phyloP scores from a whole-genome alignment of 2,797 vertebrate genomes.

The Muscicapa comitata region DNA sequence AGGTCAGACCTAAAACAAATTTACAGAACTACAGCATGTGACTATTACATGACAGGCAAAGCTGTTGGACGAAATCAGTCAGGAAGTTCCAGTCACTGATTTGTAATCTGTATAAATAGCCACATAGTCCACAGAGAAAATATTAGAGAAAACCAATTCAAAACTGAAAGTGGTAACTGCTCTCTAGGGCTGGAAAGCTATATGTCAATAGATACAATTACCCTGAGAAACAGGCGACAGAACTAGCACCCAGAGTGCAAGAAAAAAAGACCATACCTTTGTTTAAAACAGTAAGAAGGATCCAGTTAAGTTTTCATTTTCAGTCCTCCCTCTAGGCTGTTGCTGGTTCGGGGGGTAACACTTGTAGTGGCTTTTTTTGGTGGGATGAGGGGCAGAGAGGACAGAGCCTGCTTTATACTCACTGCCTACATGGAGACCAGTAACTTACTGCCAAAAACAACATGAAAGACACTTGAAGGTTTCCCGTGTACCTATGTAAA shows the following conservation, averaged over 20 bases:
- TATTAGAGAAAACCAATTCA: background rate
- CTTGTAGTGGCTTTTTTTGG: background rate
- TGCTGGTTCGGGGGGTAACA: rapidly evolving
- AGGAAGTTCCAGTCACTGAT: background rate
- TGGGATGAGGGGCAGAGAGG: rapidly evolving
- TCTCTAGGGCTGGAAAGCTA: background rate
- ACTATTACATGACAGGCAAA: background rate
- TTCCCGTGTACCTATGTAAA: background rate
- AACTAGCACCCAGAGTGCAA: background rate
- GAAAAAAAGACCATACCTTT: background rate
- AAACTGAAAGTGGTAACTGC: background rate
- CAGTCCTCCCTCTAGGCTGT: background rate
- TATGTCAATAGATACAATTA: background rate
- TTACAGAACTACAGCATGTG: background rate
- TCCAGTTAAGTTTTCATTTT: background rate
- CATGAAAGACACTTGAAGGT: background rate
- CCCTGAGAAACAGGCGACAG: background rate
- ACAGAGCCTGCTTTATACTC: background rate
- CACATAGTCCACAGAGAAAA: background rate
- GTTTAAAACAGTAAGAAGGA: background rate
- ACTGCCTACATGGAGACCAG: background rate
- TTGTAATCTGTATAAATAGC: background rate
- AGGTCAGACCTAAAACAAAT: background rate
- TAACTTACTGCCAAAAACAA: background rate
- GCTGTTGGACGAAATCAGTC: background rate